These are phyloP conservation scores for Microtus pennsylvanicus DNA, from an alignment of 2,113 vertebrate genomes.

Conservation along the genomic window DNA sequence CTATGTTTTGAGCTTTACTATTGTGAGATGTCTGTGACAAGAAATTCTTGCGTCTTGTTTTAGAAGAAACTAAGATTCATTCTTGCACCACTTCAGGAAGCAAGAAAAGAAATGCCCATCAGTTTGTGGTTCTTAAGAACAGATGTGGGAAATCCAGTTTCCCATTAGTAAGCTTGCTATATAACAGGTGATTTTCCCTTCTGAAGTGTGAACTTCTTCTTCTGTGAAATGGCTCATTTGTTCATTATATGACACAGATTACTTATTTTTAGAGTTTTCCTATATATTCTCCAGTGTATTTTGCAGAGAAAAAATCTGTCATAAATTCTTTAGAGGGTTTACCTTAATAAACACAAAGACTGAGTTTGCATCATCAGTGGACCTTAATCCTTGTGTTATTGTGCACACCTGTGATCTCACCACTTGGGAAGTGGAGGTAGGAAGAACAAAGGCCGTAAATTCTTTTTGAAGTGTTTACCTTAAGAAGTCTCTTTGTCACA, in stretches of 20 bases:
- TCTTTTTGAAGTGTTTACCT: slow-evolving; percentile 3
- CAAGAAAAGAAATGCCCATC: not conserved
- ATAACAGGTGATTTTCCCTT: not conserved
- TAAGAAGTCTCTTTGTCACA: not conserved
- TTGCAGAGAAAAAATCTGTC: not conserved
- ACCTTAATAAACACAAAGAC: not conserved
- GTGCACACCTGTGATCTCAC: too few relatives aligned
- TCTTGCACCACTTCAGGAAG: not conserved
- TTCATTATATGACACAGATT: not conserved
- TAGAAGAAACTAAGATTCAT: slow-evolving; percentile 11
- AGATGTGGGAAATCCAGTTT: not conserved
- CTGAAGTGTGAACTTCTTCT: not conserved
- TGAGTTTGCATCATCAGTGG: too few relatives aligned
- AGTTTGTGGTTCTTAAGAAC: not conserved
- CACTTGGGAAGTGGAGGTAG: too few relatives aligned
- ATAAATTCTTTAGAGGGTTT: not conserved
- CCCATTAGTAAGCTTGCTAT: not conserved
- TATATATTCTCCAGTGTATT: not conserved
- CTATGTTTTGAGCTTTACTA: slow-evolving; percentile 8
- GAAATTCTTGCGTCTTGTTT: not conserved
- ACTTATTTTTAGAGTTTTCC: not conserved
- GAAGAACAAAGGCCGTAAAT: not conserved
- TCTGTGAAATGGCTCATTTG: not conserved
- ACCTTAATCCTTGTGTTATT: too few relatives aligned
- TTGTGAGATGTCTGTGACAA: not conserved